Evolutionary conservation across 2,797 vertebrate species (phyloP).

Genomic region (Notoglanidium macrostoma): DNA sequence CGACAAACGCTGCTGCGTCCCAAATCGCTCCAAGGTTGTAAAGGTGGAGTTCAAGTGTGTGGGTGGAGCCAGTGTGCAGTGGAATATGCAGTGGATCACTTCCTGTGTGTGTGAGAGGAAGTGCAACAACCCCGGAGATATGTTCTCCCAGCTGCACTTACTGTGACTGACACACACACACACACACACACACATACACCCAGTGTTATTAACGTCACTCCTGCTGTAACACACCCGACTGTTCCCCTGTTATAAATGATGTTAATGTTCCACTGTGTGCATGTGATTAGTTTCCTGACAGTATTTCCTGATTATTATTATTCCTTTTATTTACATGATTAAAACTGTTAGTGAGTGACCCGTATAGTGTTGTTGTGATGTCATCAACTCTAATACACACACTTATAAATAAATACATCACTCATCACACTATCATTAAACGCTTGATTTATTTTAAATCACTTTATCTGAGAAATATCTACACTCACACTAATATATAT

Average conservation of each 20-base stretch:
- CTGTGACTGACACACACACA: constrained; percentile 66
- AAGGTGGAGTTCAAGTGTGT: constrained; percentile 87
- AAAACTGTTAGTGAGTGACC: background rate
- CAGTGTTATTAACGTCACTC: background rate
- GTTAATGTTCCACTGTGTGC: background rate
- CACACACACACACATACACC: constrained; percentile 9
- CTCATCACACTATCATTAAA: background rate
- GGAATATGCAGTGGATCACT: constrained; percentile 96
- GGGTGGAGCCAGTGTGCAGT: constrained; percentile 77
- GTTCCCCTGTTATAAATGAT: background rate
- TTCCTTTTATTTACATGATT: background rate
- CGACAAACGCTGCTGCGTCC: constrained; percentile 90
- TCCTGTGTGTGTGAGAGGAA: constrained; percentile 91
- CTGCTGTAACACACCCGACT: background rate
- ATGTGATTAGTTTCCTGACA: background rate
- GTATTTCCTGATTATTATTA: background rate
- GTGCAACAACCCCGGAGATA: constrained; percentile 82
- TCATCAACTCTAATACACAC: background rate
- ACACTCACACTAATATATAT: background rate
- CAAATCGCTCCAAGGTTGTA: constrained; percentile 86
- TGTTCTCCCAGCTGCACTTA: constrained; percentile 87
- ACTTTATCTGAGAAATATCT: background rate
- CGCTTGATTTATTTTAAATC: background rate
- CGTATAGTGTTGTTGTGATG: background rate
- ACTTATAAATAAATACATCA: background rate